phyloP scores from a whole-genome alignment of 2,113 vertebrate genomes.

The Oncorhynchus kisutch region DNA sequence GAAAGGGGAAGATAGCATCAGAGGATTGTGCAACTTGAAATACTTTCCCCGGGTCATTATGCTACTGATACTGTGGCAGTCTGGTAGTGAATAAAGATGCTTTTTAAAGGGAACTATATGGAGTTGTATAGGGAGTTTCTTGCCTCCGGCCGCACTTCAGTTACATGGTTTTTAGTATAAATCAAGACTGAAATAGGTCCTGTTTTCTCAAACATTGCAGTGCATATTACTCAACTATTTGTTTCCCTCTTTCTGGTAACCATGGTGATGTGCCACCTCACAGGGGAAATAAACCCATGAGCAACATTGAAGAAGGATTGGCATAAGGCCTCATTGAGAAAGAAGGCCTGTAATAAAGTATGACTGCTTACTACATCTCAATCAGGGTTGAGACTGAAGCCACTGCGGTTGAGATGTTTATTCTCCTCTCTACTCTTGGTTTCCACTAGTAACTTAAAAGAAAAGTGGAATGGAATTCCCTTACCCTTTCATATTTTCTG shows the following conservation, averaged over 20 bases:
- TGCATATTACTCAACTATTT: constrained; percentile 20
- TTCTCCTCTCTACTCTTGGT: background rate
- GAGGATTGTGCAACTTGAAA: background rate
- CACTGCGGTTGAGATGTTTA: background rate
- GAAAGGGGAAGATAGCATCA: no score
- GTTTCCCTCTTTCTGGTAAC: constrained; percentile 53
- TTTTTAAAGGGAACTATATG: background rate
- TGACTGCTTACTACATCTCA: background rate
- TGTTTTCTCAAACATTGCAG: background rate
- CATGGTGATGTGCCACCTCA: constrained; percentile 38
- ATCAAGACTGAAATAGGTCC: constrained; percentile 27
- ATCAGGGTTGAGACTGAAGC: background rate
- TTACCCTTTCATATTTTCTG: no score
- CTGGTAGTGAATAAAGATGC: background rate
- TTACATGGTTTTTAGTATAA: constrained; percentile 19
- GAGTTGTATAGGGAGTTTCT: background rate
- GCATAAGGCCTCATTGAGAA: background rate
- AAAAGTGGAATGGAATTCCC: no score
- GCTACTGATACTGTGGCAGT: background rate
- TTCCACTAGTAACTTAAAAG: background rate
- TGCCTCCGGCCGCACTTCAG: background rate
- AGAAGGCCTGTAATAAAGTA: background rate
- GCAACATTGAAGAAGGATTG: constrained; percentile 4
- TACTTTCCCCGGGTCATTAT: background rate
- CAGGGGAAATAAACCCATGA: constrained; percentile 29